Evolutionary conservation across 1,140 invertebrate genomes (phyloP).

Genomic region (Ceratoteleas bidentatus): DNA sequence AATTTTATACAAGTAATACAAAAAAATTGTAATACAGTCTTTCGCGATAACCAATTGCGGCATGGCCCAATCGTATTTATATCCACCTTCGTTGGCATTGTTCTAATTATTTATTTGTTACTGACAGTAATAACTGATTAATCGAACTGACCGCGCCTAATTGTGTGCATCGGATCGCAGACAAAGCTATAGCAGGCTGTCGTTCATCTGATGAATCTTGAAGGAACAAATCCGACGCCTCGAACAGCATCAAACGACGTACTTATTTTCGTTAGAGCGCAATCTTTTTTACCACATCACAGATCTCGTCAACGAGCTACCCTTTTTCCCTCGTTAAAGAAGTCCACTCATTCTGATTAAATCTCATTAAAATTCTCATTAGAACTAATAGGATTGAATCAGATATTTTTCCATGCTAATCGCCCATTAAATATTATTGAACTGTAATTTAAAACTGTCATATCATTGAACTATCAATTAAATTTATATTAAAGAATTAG

Average conservation of each 20-base stretch:
- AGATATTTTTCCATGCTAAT: too few relatives aligned
- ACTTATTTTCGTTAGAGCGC: slow-evolving; percentile 41
- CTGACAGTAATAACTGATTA: slow-evolving; percentile 36
- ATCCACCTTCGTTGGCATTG: slow-evolving; percentile 16
- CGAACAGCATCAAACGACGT: slow-evolving; percentile 10
- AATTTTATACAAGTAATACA: slow-evolving; percentile 17
- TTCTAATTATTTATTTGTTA: slow-evolving; percentile 37
- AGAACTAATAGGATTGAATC: too few relatives aligned
- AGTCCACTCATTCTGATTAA: too few relatives aligned
- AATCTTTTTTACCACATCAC: slow-evolving; percentile 13
- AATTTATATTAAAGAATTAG: too few relatives aligned
- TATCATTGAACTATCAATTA: too few relatives aligned
- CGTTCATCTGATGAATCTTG: too few relatives aligned
- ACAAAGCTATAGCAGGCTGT: too few relatives aligned
- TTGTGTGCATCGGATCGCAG: background rate
- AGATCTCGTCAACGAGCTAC: slow-evolving; percentile 26
- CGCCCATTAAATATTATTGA: too few relatives aligned
- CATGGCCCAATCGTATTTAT: slow-evolving; percentile 29
- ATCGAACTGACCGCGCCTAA: slow-evolving; percentile 15
- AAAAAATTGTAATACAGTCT: slow-evolving; percentile 11
- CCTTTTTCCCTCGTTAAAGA: too few relatives aligned
- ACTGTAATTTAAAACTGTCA: too few relatives aligned
- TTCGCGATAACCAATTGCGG: slow-evolving; percentile 19
- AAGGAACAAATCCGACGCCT: slow-evolving; percentile 26
- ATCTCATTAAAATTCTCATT: too few relatives aligned